phyloP scores from a whole-genome alignment of 37 sponge, comb jelly and placozoan species.

The Crambe crambe region DNA sequence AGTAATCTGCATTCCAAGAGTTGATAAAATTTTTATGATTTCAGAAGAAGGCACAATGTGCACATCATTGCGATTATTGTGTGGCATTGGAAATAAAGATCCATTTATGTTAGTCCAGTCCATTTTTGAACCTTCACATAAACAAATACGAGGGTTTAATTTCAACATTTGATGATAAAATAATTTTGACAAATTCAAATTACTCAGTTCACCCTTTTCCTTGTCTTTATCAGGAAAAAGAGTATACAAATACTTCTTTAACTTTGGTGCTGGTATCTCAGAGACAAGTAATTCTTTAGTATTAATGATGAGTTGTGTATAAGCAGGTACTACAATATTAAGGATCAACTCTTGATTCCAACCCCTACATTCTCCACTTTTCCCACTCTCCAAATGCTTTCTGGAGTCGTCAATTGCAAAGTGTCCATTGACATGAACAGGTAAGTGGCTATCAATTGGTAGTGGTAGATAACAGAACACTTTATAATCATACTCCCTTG shows the following conservation, averaged over 20 bases:
- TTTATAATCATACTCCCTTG: not conserved
- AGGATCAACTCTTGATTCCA: conserved; percentile 44
- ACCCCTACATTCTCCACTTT: not conserved
- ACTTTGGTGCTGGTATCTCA: not conserved
- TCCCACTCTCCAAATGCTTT: conserved; percentile 43
- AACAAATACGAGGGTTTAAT: conserved; percentile 5
- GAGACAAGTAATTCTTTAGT: not conserved
- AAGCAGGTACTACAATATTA: conserved; percentile 32
- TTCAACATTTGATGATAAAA: conserved; percentile 10
- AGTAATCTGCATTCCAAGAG: conserved; percentile 40
- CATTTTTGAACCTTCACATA: not conserved
- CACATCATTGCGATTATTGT: too few species aligned
- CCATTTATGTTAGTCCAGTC: not conserved
- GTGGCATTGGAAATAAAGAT: too few species aligned
- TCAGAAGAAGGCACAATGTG: too few species aligned
- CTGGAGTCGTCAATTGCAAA: conserved; percentile 72
- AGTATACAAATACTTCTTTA: conserved; percentile 33
- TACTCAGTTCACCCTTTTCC: conserved; percentile 2
- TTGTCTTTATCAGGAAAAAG: conserved; percentile 24
- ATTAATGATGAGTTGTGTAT: conserved; percentile 31
- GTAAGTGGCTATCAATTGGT: conserved; percentile 37
- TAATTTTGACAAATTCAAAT: not conserved
- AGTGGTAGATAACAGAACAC: conserved; percentile 66
- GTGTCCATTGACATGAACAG: conserved; percentile 78
- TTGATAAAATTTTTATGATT: conserved; percentile 4